Evolutionary conservation across 2,113 vertebrate species (phyloP), one percentile per base, ranked within the genome.

Genomic region (Python bivittatus): DNA sequence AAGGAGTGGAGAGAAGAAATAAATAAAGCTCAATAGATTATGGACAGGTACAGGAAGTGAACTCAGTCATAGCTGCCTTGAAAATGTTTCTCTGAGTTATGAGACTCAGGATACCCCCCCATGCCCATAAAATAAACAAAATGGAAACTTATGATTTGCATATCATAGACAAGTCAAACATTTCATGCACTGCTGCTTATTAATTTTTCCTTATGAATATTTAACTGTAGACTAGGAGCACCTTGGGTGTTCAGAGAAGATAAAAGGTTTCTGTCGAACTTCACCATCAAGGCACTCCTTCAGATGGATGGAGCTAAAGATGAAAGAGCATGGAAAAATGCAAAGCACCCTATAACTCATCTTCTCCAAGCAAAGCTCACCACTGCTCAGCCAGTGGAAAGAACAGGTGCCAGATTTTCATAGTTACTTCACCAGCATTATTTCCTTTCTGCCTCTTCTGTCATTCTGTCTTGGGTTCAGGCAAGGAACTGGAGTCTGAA

Each of bases 161-260:
- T 90, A 89, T 15, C 22, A 3, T 22, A 29, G 5, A 13, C 54
- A 92, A 60, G 84, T 90, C 33, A 92, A 95, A 92, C 91, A 79
- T 72, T 91, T 68, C 5, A 25, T 90, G 60, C 42, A 88, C 25
- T 88, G 53, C 60, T 56, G 52, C 58, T 5, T 1, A 23, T 42
- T 58, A 23, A 10, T 38, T n/a, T 89, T 93, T 89, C 52, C 85
- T 93, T 94, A 64, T 84, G n/a, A 61, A 92, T 86, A 84, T 89
- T 92, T 68, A 92, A 64, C 23, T 25, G 23, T 12, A 94, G 87
- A 53, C 12, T 33, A 90, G 27, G 9, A 57, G 10, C 33, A 93
- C 93, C 83, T 52, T 92, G 29, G 42, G 88, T 90, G 12, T 85
- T 84, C 8, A 1, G n/a, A 12, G 89, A 61, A 94, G 93, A 93